Percentiles rank a stretch among this genome's conserved stretches.
phyloP scores from a whole-genome alignment of 2,888 invertebrate genomes.

The Dicyrtomina minuta region DNA sequence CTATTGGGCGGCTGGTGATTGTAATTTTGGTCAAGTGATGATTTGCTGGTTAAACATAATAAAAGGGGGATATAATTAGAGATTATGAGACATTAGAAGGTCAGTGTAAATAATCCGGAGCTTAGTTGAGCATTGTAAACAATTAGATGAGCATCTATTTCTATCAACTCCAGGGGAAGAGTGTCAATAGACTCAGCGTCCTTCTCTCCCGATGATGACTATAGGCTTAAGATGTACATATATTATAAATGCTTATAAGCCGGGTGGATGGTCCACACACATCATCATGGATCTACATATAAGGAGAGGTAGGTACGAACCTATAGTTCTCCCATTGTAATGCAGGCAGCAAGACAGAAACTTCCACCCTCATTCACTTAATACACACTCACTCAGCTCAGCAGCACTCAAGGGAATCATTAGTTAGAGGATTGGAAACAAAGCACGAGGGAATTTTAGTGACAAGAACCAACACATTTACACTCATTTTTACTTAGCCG shows the following conservation, averaged over 20 bases:
- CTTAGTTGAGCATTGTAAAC: constrained; percentile 40
- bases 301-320: too few relatives aligned
- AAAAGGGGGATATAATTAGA: constrained; percentile 37
- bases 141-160: constrained; percentile 39
- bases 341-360: not conserved
- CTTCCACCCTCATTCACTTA: constrained; percentile 4
- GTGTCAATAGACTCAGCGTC: constrained; percentile 37
- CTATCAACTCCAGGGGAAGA: constrained; percentile 27
- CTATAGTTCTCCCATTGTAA: not conserved
- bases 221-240: constrained; percentile 11
- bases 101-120: constrained; percentile 37
- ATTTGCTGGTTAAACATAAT: constrained; percentile 34
- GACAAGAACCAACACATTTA: not conserved
- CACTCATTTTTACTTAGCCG: not conserved
- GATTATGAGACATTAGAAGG: constrained; percentile 40
- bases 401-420: constrained; percentile 31
- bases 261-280: constrained; percentile 13
- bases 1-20: not conserved
- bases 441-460: constrained; percentile 22
- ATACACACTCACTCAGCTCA: not conserved
- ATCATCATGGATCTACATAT: not conserved
- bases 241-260: too few relatives aligned
- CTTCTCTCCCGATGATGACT: not conserved
- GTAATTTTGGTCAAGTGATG: constrained; percentile 26
- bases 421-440: constrained; percentile 33